Percentiles rank a stretch among this genome's conserved stretches.
phyloP scores from a whole-genome alignment of 2,797 vertebrate species.

The Hephaestus fuliginosus region DNA sequence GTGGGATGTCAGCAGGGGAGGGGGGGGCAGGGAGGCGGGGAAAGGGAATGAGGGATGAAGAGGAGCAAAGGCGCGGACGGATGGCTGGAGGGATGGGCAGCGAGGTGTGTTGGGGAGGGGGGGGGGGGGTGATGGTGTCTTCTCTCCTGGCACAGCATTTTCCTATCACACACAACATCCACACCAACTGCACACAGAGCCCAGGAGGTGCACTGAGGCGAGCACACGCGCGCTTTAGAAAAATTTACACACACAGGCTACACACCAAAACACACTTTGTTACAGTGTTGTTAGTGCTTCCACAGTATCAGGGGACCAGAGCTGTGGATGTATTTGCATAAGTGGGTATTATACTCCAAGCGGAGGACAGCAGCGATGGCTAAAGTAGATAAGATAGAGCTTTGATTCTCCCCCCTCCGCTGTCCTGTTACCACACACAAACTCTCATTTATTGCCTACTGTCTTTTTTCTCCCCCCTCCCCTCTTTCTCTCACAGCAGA shows the following conservation, averaged over 20 bases:
- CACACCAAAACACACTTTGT: conserved; percentile 60
- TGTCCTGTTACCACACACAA: conserved; percentile 53
- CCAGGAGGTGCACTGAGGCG: conserved; percentile 24
- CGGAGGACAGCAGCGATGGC: conserved; percentile 75
- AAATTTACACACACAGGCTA: conserved; percentile 29
- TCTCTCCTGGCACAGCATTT: conserved; percentile 63
- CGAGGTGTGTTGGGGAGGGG: neutral
- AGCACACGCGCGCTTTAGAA: neutral
- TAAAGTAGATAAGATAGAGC: conserved; percentile 76
- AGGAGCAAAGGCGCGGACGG: conserved; percentile 47
- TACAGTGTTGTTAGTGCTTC: conserved; percentile 54
- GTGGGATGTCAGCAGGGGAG: conserved; percentile 27
- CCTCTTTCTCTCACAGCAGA: conserved; percentile 29
- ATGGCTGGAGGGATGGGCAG: conserved; percentile 49
- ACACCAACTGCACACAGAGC: conserved; percentile 23
- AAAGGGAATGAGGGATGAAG: conserved; percentile 59
- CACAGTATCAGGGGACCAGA: conserved; percentile 64
- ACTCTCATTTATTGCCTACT: conserved; percentile 52
- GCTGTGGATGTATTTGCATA: conserved; percentile 81
- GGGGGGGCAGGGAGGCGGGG: conserved; percentile 25
- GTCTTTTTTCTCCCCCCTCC: neutral
- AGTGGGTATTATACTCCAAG: conserved; percentile 79
- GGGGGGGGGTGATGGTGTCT: conserved; percentile 19
- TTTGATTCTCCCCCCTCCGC: conserved; percentile 49
- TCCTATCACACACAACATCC: conserved; percentile 39